These are phyloP conservation scores for Todus mexicanus DNA, from an alignment of 2,797 vertebrate species.

Conservation along the genomic window DNA sequence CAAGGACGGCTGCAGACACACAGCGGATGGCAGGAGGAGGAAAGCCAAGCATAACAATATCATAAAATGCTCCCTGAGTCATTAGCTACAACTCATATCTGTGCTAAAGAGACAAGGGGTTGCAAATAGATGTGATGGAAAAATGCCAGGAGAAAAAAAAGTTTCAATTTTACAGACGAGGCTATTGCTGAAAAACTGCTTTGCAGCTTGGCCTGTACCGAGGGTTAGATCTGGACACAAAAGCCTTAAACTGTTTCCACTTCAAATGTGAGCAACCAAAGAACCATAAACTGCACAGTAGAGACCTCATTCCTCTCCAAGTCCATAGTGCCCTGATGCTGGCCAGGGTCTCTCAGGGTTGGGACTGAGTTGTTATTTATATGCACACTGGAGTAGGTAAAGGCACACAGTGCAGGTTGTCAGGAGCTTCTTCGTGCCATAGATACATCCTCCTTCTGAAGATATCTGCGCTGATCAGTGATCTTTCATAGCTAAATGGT, in stretches of 20 bases:
- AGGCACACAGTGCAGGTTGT: neutral
- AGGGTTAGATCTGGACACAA: neutral
- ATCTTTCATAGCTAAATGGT: conserved; percentile 43
- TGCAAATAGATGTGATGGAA: neutral
- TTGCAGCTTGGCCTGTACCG: neutral
- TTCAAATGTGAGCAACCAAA: neutral
- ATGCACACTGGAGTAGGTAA: neutral
- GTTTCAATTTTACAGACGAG: neutral
- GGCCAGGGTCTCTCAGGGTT: neutral
- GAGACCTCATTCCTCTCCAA: neutral
- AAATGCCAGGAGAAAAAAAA: neutral
- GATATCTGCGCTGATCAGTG: neutral
- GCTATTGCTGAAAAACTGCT: neutral
- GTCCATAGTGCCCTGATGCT: neutral
- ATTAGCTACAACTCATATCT: neutral
- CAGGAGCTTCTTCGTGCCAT: conserved; percentile 19
- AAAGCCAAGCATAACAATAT: neutral
- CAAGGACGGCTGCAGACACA: neutral
- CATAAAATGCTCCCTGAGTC: neutral
- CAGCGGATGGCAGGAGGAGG: rapidly evolving
- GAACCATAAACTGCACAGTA: neutral
- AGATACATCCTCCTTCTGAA: conserved; percentile 34
- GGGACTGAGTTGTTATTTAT: neutral
- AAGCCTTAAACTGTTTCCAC: neutral
- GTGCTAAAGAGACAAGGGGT: neutral